A percentile compares a stretch with the other conserved stretches of the same genome.
Conservation (phyloP, 92 coral and sea anemone genomes). For the Ricordea florida region DNA sequence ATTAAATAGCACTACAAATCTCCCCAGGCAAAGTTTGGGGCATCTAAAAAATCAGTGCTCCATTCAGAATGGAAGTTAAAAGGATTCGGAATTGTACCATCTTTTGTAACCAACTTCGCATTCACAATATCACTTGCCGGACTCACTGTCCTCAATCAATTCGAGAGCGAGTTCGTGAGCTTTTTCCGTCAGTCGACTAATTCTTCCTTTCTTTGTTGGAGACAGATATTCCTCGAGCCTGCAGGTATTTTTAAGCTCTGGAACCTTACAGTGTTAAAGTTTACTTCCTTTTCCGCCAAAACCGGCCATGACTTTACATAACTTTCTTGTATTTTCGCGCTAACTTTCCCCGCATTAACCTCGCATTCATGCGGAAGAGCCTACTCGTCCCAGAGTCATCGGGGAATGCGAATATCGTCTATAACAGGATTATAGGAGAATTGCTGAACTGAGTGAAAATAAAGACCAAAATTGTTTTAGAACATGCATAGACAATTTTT, state of each 20-base stretch:
- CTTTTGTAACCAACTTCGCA: neutral
- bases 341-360: neutral
- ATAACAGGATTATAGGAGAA: too few species aligned
- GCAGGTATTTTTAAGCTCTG: neutral
- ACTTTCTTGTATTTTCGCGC: too few species aligned
- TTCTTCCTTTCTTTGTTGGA: neutral
- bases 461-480: too few species aligned
- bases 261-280: neutral
- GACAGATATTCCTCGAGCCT: conserved; percentile 18
- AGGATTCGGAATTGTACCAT: neutral
- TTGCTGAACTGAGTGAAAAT: too few species aligned
- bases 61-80: neutral
- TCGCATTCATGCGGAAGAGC: neutral
- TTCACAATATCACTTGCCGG: too few species aligned
- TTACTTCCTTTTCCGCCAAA: too few species aligned
- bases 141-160: neutral
- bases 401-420: too few species aligned
- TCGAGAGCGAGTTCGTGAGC: neutral
- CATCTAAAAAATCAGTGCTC: neutral
- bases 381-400: neutral
- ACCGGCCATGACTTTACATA: too few species aligned
- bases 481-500: too few species aligned
- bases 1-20: conserved; percentile 8
- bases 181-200: neutral
- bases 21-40: neutral